phyloP scores from a whole-genome alignment of 1,140 invertebrate species.

The Luehdorfia chinensis region DNA sequence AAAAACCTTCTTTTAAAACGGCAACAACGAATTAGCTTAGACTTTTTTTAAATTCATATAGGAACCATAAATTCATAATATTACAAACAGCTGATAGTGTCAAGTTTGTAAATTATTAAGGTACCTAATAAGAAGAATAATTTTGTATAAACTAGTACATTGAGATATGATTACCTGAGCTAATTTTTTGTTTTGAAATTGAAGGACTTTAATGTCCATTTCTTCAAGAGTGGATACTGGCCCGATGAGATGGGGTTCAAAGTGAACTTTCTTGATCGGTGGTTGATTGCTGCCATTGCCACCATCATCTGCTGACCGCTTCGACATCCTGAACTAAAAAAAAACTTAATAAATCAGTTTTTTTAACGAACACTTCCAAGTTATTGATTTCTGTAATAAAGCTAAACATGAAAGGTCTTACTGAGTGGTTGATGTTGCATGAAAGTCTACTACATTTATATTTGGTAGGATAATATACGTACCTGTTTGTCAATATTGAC shows the following conservation, averaged over 20 bases:
- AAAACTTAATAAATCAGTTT: constrained; percentile 21
- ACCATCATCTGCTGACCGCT: constrained; percentile 81
- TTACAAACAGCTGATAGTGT: background rate
- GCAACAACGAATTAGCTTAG: no score
- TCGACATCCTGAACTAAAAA: constrained; percentile 82
- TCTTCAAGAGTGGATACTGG: constrained; percentile 96
- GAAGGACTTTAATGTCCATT: constrained; percentile 97
- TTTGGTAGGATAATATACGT: constrained; percentile 46
- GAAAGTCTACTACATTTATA: constrained; percentile 19
- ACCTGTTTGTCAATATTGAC: constrained; percentile 69
- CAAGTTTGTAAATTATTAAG: background rate
- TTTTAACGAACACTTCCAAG: constrained; percentile 16
- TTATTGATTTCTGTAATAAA: constrained; percentile 52
- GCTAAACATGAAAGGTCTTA: constrained; percentile 27
- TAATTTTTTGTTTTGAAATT: constrained; percentile 98
- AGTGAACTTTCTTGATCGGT: constrained; percentile 94
- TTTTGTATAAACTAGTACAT: no score
- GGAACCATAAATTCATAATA: background rate
- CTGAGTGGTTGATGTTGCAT: constrained; percentile 8
- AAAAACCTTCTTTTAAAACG: no score
- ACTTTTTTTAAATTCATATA: no score
- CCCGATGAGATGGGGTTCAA: constrained; percentile 94
- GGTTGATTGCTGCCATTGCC: constrained; percentile 79
- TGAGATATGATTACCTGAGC: constrained; percentile 92
- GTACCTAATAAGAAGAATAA: background rate